phyloP scores from a whole-genome alignment of 2,113 vertebrate species.

The Todiramphus saurophagus region DNA sequence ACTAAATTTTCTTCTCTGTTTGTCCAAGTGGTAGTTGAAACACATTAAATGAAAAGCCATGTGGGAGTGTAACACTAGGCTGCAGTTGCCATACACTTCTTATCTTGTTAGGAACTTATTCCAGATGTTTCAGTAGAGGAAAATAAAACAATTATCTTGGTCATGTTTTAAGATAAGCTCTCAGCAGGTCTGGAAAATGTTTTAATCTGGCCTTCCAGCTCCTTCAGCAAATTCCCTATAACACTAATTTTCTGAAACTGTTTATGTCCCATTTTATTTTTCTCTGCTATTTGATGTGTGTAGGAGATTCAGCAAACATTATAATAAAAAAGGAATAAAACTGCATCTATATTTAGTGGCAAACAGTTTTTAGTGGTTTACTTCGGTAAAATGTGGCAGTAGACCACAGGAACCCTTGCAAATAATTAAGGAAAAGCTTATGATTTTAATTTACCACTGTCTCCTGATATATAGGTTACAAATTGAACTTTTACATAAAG shows the following conservation, averaged over 20 bases:
- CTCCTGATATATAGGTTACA: not conserved
- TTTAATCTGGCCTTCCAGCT: slow-evolving; percentile 62
- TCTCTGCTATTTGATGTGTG: not conserved
- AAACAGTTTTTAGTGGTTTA: not conserved
- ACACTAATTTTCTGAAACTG: slow-evolving; percentile 31
- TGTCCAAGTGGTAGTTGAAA: slow-evolving; percentile 41
- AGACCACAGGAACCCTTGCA: not conserved
- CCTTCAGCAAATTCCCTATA: slow-evolving; percentile 52
- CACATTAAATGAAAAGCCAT: slow-evolving; percentile 49
- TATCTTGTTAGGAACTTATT: slow-evolving; percentile 61
- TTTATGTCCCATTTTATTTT: slow-evolving; percentile 10
- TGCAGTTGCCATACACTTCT: slow-evolving; percentile 36
- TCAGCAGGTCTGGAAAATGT: slow-evolving; percentile 44
- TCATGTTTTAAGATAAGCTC: slow-evolving; percentile 64
- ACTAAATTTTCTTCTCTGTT: slow-evolving; percentile 42
- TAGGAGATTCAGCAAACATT: not conserved
- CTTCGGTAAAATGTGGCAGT: not conserved
- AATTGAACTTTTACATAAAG: not conserved
- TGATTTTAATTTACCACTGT: not conserved
- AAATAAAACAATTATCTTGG: slow-evolving; percentile 62
- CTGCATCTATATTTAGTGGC: not conserved
- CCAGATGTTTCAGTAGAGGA: slow-evolving; percentile 57
- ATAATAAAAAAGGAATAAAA: not conserved
- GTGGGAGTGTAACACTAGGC: slow-evolving; percentile 34
- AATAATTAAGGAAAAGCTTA: slow-evolving; percentile 15